Base-by-base conservation (phyloP, 2,113 vertebrate genomes). In the Antigone vipio region DNA sequence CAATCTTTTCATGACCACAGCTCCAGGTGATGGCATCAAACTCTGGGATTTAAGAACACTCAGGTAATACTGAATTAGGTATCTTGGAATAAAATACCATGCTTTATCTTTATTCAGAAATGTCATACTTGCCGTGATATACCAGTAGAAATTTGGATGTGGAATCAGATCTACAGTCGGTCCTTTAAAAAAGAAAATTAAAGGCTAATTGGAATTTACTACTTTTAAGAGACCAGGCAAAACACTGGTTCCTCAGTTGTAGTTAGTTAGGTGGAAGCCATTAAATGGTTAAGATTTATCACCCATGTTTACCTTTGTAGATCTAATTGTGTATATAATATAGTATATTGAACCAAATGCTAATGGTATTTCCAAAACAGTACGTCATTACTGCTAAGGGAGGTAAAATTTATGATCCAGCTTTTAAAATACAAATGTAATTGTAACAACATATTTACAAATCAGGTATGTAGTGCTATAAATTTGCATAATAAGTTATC, bases 31-130 rank as follows among this genome's bases (percentile, higher is more conserved):
- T 34, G 98, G 98, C 19, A 88, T 99, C 38, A 98, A 98, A 95
- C 91, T 99, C 16, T 99, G 99, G 99, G 99, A 99, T 96, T 92
- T 99, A 72, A 98, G 99, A 63, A 98, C 98, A 35, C 92, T 98
- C 84, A 98, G 98, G 99, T 99, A 94, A 90, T 97, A 27, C 40
- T 59, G 30, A 63, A 63, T 58, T 85, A 72, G 24, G 10, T 73
- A 29, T 9, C 17, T 84, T 10, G 8, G 18, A 75, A 71, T 68
- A 76, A 92, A 84, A 93, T 55, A 3, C 4, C 9, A 22, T 34
- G 13, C 8, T 74, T 89, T 45, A 5, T 64, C 22, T 69, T 67
- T 69, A 40, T 78, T 93, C 14, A 67, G 11, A 78, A 38, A 80
- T 80, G 29, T 80, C 22, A 34, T n/a, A 40, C 16, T 45, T 89